Evolutionary conservation across 2,113 vertebrate genomes (phyloP).

Genomic region (Ellobius talpinus): DNA sequence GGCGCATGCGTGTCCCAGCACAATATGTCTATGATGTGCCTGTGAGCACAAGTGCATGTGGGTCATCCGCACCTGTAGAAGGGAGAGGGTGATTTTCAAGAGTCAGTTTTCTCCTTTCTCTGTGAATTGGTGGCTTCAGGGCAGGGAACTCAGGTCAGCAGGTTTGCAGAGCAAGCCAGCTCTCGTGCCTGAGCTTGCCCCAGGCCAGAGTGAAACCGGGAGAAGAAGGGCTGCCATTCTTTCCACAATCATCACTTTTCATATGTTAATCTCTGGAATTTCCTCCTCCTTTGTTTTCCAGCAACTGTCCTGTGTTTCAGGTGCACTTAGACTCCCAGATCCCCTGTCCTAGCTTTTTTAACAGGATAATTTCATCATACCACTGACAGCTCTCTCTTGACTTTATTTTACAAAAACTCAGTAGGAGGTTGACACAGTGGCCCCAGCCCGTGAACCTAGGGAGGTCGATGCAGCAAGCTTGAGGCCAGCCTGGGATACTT

Average conservation of each 20-base stretch:
- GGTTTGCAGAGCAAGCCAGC: background rate
- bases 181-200: background rate
- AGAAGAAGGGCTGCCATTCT: background rate
- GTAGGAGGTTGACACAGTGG: background rate
- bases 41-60: background rate
- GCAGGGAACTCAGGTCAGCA: background rate
- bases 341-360: background rate
- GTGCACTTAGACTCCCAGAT: background rate
- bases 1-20: no score
- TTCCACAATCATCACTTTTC: background rate
- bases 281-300: background rate
- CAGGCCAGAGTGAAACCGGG: background rate
- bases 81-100: background rate
- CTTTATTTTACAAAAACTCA: background rate
- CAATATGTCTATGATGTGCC: no score
- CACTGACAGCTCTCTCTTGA: background rate
- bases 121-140: background rate
- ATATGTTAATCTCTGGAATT: background rate
- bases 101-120: background rate
- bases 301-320: background rate
- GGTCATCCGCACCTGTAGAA: background rate
- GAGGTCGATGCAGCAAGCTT: background rate
- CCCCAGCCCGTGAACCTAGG: background rate
- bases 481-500: background rate
- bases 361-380: background rate